Percentiles rank a stretch among this genome's conserved stretches.
Conservation (phyloP, 2,888 invertebrate species). For the Sminthurinus aureus region DNA sequence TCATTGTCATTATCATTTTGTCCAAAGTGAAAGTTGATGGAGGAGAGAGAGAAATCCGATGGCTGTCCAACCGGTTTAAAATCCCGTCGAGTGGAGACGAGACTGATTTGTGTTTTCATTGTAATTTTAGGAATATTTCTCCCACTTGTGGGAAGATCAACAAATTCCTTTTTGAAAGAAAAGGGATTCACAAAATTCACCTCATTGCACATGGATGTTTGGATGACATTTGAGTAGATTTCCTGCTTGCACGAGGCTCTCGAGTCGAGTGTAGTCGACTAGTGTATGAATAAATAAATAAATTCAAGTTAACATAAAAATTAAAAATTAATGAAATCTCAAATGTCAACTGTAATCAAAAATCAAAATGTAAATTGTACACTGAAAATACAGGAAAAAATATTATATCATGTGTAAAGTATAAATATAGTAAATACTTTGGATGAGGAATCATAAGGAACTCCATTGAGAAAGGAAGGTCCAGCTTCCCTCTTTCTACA, state of each 20-base stretch:
- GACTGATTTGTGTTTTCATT: constrained; percentile 1
- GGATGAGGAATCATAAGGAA: constrained; percentile 64
- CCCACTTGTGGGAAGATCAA: neutral
- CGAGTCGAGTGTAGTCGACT: constrained; percentile 47
- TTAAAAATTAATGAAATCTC: too few relatives aligned
- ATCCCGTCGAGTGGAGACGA: neutral
- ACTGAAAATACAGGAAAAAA: too few relatives aligned
- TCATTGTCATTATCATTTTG: neutral
- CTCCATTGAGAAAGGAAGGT: constrained; percentile 69
- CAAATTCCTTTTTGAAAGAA: too few relatives aligned
- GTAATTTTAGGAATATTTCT: neutral
- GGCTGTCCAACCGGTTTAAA: neutral
- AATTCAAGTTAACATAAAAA: neutral
- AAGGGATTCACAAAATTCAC: constrained; percentile 24
- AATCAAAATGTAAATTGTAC: too few relatives aligned
- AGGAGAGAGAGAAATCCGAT: neutral
- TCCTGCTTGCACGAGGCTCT: constrained; percentile 51
- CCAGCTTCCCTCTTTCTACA: constrained; percentile 78
- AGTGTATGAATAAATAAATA: constrained; percentile 46
- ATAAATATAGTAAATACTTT: neutral
- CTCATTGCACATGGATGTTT: constrained; percentile 46
- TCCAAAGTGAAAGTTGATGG: constrained; percentile 6
- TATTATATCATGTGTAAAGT: neutral
- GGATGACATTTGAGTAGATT: constrained; percentile 46
- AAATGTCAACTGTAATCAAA: too few relatives aligned